These are phyloP conservation scores for Drosophila ercepeae DNA, from an alignment of 1,140 invertebrate species.

Conservation along the genomic window DNA sequence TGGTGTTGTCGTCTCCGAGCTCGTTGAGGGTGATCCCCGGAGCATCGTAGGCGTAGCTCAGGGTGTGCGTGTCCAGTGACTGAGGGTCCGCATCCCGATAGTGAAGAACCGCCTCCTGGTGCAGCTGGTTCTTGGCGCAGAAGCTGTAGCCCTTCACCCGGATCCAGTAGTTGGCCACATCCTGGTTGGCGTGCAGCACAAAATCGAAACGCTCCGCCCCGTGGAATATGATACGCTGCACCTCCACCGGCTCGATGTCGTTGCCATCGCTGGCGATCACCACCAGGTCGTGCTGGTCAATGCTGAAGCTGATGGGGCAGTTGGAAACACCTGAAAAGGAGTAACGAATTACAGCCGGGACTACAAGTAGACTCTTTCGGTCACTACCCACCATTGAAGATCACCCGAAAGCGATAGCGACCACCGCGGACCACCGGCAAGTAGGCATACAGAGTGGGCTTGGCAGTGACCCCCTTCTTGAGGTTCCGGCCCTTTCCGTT, in stretches of 20 bases:
- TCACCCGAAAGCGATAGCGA: constrained; percentile 86
- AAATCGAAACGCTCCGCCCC: constrained; percentile 91
- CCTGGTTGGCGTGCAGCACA: constrained; percentile 87
- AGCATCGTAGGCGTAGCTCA: constrained; percentile 68
- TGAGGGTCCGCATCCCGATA: constrained; percentile 62
- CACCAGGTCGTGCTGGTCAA: constrained; percentile 89
- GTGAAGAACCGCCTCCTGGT: constrained; percentile 75
- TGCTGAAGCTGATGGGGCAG: constrained; percentile 88
- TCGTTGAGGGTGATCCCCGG: constrained; percentile 62
- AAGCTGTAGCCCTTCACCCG: constrained; percentile 77
- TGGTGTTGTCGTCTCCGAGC: constrained; percentile 48
- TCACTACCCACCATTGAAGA: constrained; percentile 84
- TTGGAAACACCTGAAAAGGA: constrained; percentile 86
- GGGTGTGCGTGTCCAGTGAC: constrained; percentile 39
- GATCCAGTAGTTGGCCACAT: constrained; percentile 86
- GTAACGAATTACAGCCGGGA: too few relatives aligned
- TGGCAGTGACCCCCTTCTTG: constrained; percentile 47
- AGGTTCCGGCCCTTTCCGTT: constrained; percentile 85
- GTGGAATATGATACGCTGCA: constrained; percentile 86
- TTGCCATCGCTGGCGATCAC: constrained; percentile 91
- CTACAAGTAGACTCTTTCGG: not conserved
- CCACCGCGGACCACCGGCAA: constrained; percentile 79
- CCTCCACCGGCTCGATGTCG: constrained; percentile 87
- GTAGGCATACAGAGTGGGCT: constrained; percentile 62
- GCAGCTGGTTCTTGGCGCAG: constrained; percentile 67